A percentile compares a stretch with the other conserved stretches of the same genome.
Conservation (phyloP, 1,140 invertebrate genomes). For the Coenobita brevimanus region DNA sequence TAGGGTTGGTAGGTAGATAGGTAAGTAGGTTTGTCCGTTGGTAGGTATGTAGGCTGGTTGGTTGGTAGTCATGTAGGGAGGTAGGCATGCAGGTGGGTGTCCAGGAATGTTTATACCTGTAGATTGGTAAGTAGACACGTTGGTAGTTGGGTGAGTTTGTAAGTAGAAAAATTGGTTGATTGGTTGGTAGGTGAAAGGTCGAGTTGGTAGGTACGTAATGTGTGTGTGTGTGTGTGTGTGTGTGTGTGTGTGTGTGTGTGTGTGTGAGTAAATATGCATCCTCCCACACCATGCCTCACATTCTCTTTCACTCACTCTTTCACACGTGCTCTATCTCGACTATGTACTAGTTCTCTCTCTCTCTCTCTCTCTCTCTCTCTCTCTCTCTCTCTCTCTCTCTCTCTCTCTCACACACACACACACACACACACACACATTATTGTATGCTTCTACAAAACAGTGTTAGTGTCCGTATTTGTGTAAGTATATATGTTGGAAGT, state of each 20-base stretch:
- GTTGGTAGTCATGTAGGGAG: background rate
- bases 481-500: too few relatives aligned
- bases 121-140: too few relatives aligned
- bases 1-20: background rate
- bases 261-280: too few relatives aligned
- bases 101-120: background rate
- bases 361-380: background rate
- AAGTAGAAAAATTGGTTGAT: background rate
- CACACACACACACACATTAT: too few relatives aligned
- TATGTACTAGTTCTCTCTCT: background rate
- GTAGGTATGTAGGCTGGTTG: background rate
- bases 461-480: too few relatives aligned
- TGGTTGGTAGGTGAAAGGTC: background rate
- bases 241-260: too few relatives aligned
- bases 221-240: slow-evolving; percentile 30
- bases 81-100: background rate
- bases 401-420: background rate
- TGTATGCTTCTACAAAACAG: too few relatives aligned
- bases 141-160: too few relatives aligned
- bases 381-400: slow-evolving; percentile 1
- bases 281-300: background rate
- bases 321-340: background rate
- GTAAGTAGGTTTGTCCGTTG: background rate
- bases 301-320: background rate
- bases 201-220: background rate